Evolutionary conservation across 2,113 vertebrate genomes (phyloP).

Genomic region (Poecile atricapillus): DNA sequence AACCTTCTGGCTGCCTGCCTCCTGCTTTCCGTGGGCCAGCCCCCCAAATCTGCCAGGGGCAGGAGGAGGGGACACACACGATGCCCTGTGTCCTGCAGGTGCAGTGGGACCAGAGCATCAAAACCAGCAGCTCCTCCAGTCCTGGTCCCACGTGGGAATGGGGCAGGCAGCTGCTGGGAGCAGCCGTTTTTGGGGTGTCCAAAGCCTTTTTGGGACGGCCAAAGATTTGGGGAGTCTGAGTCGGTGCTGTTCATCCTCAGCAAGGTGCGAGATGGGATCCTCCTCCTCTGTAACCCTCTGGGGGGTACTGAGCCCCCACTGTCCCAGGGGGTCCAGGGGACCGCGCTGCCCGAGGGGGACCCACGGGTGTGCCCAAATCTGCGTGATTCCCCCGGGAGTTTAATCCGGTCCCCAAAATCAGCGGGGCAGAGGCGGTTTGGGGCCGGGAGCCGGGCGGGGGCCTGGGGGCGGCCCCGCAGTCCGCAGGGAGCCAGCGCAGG

Average conservation of each 20-base stretch:
- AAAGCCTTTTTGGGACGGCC: background rate
- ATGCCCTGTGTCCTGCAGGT: accelerated
- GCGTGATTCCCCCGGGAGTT: accelerated
- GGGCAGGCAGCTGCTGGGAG: background rate
- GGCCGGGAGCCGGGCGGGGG: background rate
- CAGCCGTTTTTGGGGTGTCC: background rate
- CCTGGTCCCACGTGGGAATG: accelerated
- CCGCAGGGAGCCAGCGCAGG: background rate
- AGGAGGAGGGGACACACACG: accelerated
- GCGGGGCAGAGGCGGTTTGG: background rate
- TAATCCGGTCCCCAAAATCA: background rate
- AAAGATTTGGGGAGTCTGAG: background rate
- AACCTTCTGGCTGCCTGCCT: background rate
- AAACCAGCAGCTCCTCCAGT: background rate
- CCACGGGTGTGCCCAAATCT: background rate
- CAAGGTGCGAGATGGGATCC: background rate
- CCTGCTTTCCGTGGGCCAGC: background rate
- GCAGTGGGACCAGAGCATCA: accelerated
- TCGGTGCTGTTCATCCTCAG: background rate
- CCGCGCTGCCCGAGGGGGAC: accelerated
- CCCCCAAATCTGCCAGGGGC: accelerated
- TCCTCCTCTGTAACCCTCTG: background rate
- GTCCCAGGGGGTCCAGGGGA: background rate
- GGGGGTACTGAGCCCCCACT: background rate
- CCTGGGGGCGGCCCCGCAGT: background rate